These are phyloP conservation scores for Gambusia holbrooki DNA, from an alignment of 2,113 vertebrate species.

Conservation along the genomic window DNA sequence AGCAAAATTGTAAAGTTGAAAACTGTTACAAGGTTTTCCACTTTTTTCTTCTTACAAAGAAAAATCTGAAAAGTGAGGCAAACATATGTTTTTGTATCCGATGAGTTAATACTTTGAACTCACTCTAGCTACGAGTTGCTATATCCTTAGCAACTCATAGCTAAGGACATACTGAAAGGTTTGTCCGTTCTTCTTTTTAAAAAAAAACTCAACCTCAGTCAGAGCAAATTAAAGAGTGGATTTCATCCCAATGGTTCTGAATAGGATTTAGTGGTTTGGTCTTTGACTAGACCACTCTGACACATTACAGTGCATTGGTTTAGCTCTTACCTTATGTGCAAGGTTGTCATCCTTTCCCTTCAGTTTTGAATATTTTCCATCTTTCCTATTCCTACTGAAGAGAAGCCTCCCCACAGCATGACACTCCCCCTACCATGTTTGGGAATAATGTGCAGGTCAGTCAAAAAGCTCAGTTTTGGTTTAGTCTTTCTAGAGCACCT, in stretches of 20 bases:
- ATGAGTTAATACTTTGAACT: neutral
- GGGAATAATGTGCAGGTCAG: neutral
- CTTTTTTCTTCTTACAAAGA: neutral
- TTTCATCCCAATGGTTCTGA: neutral
- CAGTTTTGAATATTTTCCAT: neutral
- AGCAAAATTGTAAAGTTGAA: too few relatives aligned
- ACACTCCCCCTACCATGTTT: neutral
- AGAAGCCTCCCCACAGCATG: neutral
- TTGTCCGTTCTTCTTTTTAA: neutral
- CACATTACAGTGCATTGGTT: neutral
- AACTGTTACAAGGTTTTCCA: too few relatives aligned
- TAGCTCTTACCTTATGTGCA: neutral
- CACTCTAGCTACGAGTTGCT: neutral
- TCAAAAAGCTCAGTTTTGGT: neutral
- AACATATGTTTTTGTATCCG: neutral
- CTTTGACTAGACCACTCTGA: neutral
- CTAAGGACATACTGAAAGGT: neutral
- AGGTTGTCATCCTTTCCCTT: neutral
- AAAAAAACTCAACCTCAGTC: neutral
- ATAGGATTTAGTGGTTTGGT: neutral
- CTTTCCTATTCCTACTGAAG: neutral
- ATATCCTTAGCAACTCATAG: neutral
- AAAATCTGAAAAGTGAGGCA: neutral
- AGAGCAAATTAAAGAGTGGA: neutral
- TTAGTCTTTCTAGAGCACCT: neutral